Percentiles rank a stretch among this genome's conserved stretches.
phyloP scores from a whole-genome alignment of 1,140 invertebrate species.

The Adelges cooleyi region DNA sequence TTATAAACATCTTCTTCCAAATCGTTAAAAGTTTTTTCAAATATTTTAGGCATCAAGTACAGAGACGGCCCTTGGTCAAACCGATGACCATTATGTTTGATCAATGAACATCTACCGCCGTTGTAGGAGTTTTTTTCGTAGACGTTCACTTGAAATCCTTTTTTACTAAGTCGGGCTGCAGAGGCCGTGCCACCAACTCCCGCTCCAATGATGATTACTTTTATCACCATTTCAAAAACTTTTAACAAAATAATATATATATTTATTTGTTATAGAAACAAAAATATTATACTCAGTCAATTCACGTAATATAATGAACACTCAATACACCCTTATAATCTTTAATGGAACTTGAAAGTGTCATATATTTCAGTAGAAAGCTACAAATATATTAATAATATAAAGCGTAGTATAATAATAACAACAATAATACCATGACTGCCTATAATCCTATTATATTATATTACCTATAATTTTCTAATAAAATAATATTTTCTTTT shows the following conservation, averaged over 20 bases:
- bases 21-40: neutral
- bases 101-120: neutral
- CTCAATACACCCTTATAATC: no score
- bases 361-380: no score
- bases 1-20: neutral
- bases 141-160: conserved; percentile 1
- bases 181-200: neutral
- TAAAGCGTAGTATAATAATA: no score
- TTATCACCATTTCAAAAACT: neutral
- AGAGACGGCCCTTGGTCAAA: neutral
- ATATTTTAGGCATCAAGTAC: neutral
- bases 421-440: no score
- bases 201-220: neutral
- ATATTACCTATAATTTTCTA: no score
- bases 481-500: no score
- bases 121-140: conserved; percentile 1
- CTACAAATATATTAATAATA: no score
- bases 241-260: neutral
- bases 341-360: no score
- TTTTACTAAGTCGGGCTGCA: neutral
- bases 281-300: no score
- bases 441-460: no score
- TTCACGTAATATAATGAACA: no score
- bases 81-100: neutral
- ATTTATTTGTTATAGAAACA: no score